Evolutionary conservation across 2,888 invertebrate species (phyloP).

Genomic region (Crossocerus cetratus): DNA sequence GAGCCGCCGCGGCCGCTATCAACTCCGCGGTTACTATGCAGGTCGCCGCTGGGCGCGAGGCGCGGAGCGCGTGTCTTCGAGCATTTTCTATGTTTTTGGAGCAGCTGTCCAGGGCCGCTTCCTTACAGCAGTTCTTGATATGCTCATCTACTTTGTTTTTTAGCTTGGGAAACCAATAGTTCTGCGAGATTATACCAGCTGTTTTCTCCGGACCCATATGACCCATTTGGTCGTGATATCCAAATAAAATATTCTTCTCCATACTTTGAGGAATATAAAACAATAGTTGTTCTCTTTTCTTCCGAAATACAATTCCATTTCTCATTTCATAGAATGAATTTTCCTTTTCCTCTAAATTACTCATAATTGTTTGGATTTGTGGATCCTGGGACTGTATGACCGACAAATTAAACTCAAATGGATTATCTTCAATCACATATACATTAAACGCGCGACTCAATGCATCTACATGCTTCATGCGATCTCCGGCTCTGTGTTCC

Average conservation of each 20-base stretch:
- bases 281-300: not conserved
- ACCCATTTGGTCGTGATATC: conserved; percentile 21
- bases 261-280: conserved; percentile 7
- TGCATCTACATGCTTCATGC: conserved; percentile 16
- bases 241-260: not conserved
- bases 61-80: too few species aligned
- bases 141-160: not conserved
- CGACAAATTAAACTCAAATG: conserved; percentile 17
- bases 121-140: too few species aligned
- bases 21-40: too few species aligned
- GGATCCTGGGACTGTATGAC: conserved; percentile 6
- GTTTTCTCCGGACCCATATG: conserved; percentile 18
- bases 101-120: too few species aligned
- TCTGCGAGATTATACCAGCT: not conserved
- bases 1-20: too few species aligned
- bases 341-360: not conserved
- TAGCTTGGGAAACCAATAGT: conserved; percentile 26
- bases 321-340: conserved; percentile 11
- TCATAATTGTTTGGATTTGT: not conserved
- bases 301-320: conserved; percentile 14
- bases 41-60: too few species aligned
- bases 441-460: conserved; percentile 5
- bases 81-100: too few species aligned
- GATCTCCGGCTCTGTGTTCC: conserved; percentile 1
- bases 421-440: conserved; percentile 7